A percentile compares a stretch with the other conserved stretches of the same genome.
Conservation (phyloP, 2,797 vertebrate species). For the Cichlasoma orientale region DNA sequence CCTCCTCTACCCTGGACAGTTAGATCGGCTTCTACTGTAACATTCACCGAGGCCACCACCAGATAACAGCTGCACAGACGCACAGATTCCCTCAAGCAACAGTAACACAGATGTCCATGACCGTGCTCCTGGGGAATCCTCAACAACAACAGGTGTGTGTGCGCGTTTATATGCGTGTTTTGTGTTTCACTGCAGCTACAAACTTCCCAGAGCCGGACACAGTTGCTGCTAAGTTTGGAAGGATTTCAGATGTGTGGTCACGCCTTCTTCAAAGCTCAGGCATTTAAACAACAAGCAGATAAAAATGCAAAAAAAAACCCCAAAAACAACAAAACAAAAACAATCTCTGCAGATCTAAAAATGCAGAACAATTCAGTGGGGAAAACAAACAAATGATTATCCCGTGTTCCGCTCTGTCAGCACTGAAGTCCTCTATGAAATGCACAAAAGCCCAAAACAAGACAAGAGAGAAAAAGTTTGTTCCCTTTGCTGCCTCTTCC, state of each 20-base stretch:
- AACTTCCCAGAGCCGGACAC: slow-evolving; percentile 15
- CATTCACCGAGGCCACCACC: slow-evolving; percentile 31
- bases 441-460: slow-evolving; percentile 41
- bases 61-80: slow-evolving; percentile 47
- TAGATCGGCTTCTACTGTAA: slow-evolving; percentile 51
- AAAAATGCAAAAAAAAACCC: slow-evolving; percentile 46
- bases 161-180: neutral
- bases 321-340: slow-evolving; percentile 1
- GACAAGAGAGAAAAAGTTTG: slow-evolving; percentile 58
- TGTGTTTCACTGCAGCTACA: slow-evolving; percentile 29
- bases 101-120: slow-evolving; percentile 65
- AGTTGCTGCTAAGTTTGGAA: slow-evolving; percentile 36
- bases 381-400: slow-evolving; percentile 43
- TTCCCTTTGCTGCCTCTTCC: slow-evolving; percentile 59
- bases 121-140: slow-evolving; percentile 57
- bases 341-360: slow-evolving; percentile 6
- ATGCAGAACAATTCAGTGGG: neutral
- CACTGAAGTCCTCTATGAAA: slow-evolving; percentile 27
- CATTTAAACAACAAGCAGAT: slow-evolving; percentile 41
- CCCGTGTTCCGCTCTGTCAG: slow-evolving; percentile 29
- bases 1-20: slow-evolving; percentile 33
- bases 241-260: slow-evolving; percentile 17
- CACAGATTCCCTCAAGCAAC: slow-evolving; percentile 59
- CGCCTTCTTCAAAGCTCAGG: slow-evolving; percentile 40
- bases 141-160: slow-evolving; percentile 67